phyloP scores from a whole-genome alignment of 1,140 invertebrate species.

The Heliconius himera region DNA sequence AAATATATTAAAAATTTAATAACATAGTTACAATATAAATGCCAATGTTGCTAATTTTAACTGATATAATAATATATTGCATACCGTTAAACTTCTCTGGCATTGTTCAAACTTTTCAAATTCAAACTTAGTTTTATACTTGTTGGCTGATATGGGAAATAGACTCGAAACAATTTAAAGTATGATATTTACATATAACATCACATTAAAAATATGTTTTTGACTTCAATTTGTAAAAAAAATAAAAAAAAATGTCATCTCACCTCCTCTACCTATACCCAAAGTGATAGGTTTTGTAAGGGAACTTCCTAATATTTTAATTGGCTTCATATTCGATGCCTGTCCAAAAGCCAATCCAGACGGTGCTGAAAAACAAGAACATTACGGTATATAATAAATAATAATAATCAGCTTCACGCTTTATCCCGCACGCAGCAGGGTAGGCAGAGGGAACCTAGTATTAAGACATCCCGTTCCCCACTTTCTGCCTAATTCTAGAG shows the following conservation, averaged over 20 bases:
- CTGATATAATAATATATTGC: neutral
- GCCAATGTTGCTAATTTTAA: neutral
- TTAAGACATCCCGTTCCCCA: too few species aligned
- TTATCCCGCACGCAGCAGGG: too few species aligned
- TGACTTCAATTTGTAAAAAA: neutral
- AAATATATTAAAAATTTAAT: too few species aligned
- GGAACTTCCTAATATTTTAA: slow-evolving; percentile 67
- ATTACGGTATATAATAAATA: neutral
- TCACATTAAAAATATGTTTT: neutral
- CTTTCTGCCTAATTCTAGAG: too few species aligned
- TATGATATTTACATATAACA: neutral
- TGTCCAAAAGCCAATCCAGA: slow-evolving; percentile 69
- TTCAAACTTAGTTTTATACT: neutral
- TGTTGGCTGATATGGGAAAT: neutral
- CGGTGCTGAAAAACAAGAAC: slow-evolving; percentile 52
- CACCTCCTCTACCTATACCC: slow-evolving; percentile 52
- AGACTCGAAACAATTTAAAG: neutral
- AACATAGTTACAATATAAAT: too few species aligned
- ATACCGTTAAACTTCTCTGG: neutral
- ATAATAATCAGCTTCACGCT: neutral
- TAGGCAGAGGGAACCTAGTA: too few species aligned
- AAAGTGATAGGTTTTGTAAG: slow-evolving; percentile 64
- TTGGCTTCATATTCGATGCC: slow-evolving; percentile 67
- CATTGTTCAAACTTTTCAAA: neutral
- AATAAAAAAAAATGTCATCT: neutral